These are phyloP conservation scores for Acrobasis consociella DNA, from an alignment of 2,888 invertebrate species.

Conservation along the genomic window DNA sequence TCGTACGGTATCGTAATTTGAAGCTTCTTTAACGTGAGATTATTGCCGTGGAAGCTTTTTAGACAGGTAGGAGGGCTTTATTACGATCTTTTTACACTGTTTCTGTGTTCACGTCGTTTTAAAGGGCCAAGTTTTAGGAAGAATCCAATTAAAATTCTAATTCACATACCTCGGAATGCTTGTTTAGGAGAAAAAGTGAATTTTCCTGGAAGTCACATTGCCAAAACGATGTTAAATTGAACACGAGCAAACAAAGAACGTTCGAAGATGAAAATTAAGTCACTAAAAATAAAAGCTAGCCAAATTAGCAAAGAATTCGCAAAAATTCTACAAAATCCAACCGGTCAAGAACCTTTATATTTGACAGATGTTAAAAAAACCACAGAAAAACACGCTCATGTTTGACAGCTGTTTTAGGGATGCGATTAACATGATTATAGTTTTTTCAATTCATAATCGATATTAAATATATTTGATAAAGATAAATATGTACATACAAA, in stretches of 20 bases:
- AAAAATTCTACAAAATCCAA: not conserved
- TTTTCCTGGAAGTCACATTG: not conserved
- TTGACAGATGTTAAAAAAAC: conserved; percentile 2
- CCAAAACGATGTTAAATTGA: not conserved
- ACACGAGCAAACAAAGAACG: not conserved
- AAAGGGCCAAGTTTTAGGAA: no score
- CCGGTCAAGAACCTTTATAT: conserved; percentile 10
- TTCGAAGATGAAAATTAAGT: not conserved
- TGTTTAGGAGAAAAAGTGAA: not conserved
- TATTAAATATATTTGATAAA: not conserved
- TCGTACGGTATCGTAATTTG: no score
- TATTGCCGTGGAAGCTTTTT: no score
- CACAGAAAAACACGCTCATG: no score
- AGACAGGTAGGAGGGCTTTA: no score
- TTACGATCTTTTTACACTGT: no score
- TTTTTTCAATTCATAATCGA: not conserved
- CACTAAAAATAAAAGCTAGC: not conserved
- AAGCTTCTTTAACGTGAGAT: no score
- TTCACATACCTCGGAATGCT: not conserved
- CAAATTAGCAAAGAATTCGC: not conserved
- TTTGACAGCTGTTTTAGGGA: conserved; percentile 7
- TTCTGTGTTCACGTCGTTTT: no score
- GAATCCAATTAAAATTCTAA: not conserved
- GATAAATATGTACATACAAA: no score
- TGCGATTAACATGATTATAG: not conserved